phyloP scores from a whole-genome alignment of 2,888 invertebrate genomes.

The Sclerodermus sp. region DNA sequence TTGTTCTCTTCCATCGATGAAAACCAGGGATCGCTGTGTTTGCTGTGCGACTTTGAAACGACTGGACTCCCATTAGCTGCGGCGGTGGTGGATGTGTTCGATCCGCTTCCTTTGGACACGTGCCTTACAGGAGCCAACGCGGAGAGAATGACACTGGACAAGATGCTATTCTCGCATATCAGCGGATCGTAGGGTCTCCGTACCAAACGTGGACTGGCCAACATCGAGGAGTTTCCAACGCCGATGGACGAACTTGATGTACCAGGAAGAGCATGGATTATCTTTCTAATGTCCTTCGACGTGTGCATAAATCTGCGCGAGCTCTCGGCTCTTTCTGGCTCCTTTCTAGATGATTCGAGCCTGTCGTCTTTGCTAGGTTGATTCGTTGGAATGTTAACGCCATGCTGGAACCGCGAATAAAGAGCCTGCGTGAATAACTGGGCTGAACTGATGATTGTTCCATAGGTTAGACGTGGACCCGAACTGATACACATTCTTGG shows the following conservation, averaged over 20 bases:
- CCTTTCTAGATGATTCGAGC: slow-evolving; percentile 49
- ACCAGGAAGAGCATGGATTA: slow-evolving; percentile 36
- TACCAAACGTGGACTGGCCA: slow-evolving; percentile 49
- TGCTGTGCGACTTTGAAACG: slow-evolving; percentile 21
- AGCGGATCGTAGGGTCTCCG: slow-evolving; percentile 53
- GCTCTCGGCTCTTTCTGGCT: slow-evolving; percentile 52
- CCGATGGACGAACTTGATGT: slow-evolving; percentile 23
- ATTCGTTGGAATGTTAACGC: background rate
- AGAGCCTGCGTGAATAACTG: slow-evolving; percentile 54
- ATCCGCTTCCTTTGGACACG: slow-evolving; percentile 34
- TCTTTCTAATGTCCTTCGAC: slow-evolving; percentile 45
- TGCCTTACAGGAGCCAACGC: slow-evolving; percentile 41
- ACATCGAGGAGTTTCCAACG: slow-evolving; percentile 36
- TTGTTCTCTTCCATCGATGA: slow-evolving; percentile 54
- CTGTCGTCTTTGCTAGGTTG: slow-evolving; percentile 32
- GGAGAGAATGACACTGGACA: slow-evolving; percentile 44
- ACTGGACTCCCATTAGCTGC: slow-evolving; percentile 20
- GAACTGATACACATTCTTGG: slow-evolving; percentile 55
- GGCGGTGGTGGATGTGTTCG: background rate
- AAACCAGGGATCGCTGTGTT: slow-evolving; percentile 50
- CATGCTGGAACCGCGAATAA: slow-evolving; percentile 37
- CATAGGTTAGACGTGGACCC: slow-evolving; percentile 51
- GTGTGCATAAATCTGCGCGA: slow-evolving; percentile 45
- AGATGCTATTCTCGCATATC: slow-evolving; percentile 54
- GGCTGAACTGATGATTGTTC: slow-evolving; percentile 51